Evolutionary conservation across 2,888 invertebrate species (phyloP).

Genomic region (Drosophila bunnanda): DNA sequence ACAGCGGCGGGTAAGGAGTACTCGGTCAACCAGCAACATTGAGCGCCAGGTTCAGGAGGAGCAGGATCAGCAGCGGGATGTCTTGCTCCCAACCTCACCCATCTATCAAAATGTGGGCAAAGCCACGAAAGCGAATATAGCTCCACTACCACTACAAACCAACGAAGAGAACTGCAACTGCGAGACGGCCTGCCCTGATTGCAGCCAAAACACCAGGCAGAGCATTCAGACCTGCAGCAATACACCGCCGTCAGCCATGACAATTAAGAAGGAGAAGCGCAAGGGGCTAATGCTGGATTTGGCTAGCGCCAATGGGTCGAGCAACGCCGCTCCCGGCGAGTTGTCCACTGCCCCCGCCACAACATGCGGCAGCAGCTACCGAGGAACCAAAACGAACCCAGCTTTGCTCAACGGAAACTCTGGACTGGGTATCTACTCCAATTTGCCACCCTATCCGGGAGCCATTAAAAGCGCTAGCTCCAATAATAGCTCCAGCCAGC

Average conservation of each 20-base stretch:
- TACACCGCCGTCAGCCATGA: background rate
- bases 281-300: slow-evolving; percentile 88
- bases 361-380: slow-evolving; percentile 51
- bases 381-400: slow-evolving; percentile 63
- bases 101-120: slow-evolving; percentile 73
- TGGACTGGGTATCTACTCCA: slow-evolving; percentile 70
- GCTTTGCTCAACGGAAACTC: slow-evolving; percentile 71
- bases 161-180: slow-evolving; percentile 71
- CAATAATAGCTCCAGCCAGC: slow-evolving; percentile 72
- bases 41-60: slow-evolving; percentile 80
- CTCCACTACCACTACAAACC: background rate
- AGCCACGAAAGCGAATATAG: slow-evolving; percentile 16
- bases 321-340: slow-evolving; percentile 15
- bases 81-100: slow-evolving; percentile 65
- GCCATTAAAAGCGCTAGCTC: slow-evolving; percentile 73
- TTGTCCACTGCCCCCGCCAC: slow-evolving; percentile 50
- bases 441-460: slow-evolving; percentile 78
- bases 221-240: background rate
- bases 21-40: slow-evolving; percentile 83
- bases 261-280: slow-evolving; percentile 79
- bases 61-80: slow-evolving; percentile 49
- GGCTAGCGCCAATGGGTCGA: slow-evolving; percentile 58
- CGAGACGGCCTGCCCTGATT: slow-evolving; percentile 67
- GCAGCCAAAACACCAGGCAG: slow-evolving; percentile 62
- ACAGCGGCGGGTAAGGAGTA: slow-evolving; percentile 80